phyloP scores from a whole-genome alignment of 2,888 invertebrate species.

The Nomada flava region DNA sequence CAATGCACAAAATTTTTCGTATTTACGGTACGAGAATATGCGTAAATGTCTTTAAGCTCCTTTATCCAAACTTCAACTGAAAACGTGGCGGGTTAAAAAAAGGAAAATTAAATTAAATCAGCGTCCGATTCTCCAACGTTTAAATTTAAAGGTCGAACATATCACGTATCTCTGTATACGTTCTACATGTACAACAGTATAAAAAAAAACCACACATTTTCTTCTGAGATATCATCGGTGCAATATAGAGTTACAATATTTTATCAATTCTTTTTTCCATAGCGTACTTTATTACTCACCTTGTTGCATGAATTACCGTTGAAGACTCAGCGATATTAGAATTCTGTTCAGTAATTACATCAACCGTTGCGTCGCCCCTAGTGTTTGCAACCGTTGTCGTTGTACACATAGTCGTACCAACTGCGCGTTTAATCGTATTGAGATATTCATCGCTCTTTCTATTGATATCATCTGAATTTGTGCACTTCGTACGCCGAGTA shows the following conservation, averaged over 20 bases:
- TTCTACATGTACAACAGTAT: conserved; percentile 4
- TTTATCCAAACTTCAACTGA: too few species aligned
- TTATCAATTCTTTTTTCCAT: conserved; percentile 21
- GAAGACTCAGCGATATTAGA: conserved; percentile 61
- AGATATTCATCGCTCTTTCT: conserved; percentile 56
- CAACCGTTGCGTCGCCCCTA: conserved; percentile 40
- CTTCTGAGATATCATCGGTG: conserved; percentile 1
- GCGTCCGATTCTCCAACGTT: background rate
- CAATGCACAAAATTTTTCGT: too few species aligned
- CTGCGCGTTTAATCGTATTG: conserved; percentile 61
- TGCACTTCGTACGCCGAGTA: conserved; percentile 34
- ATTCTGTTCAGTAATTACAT: conserved; percentile 55
- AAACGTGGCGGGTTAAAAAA: too few species aligned
- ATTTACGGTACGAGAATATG: too few species aligned
- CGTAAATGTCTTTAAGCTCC: too few species aligned
- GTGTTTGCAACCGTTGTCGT: conserved; percentile 41
- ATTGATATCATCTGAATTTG: conserved; percentile 46
- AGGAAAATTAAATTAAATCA: too few species aligned
- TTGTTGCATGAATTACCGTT: conserved; percentile 57
- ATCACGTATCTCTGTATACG: background rate
- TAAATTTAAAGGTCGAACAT: background rate
- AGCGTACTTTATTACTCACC: conserved; percentile 61
- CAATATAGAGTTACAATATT: conserved; percentile 10
- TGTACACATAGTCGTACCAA: conserved; percentile 56
- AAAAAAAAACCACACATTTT: background rate